A percentile compares a stretch with the other conserved stretches of the same genome.
phyloP scores from a whole-genome alignment of 2,113 vertebrate species.

The Burhinus oedicnemus region DNA sequence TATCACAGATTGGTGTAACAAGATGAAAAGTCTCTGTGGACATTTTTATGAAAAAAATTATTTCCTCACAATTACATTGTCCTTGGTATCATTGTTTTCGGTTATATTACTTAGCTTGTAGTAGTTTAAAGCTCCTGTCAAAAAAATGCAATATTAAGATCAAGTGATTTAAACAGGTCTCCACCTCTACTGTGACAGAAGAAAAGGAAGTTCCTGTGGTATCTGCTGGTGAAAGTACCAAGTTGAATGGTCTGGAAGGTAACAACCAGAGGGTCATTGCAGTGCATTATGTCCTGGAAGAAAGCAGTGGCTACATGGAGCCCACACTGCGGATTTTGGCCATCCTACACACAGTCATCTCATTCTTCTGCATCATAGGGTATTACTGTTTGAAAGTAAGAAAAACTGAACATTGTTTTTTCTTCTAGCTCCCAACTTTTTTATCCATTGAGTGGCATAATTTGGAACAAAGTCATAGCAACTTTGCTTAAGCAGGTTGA shows the following conservation, averaged over 20 bases:
- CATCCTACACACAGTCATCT: conserved; percentile 92
- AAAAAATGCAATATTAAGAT: background rate
- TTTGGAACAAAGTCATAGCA: background rate
- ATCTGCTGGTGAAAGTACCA: conserved; percentile 50
- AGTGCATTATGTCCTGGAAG: conserved; percentile 92
- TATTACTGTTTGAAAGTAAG: conserved; percentile 95
- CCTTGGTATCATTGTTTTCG: background rate
- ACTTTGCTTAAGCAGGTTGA: background rate
- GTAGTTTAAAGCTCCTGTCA: background rate
- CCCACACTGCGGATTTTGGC: conserved; percentile 91
- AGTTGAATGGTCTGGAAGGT: conserved; percentile 49
- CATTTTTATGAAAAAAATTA: background rate
- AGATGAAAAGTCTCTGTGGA: background rate
- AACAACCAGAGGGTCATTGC: conserved; percentile 69
- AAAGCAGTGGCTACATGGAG: conserved; percentile 98
- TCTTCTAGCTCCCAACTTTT: background rate
- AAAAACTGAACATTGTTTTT: background rate
- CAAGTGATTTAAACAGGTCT: conserved; percentile 81
- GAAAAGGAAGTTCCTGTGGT: conserved; percentile 79
- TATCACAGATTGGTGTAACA: background rate
- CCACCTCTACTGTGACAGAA: conserved; percentile 88
- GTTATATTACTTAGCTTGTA: background rate
- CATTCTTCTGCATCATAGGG: conserved; percentile 98
- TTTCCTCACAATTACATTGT: background rate
- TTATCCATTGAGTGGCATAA: background rate